Evolutionary conservation across 2,113 vertebrate species (phyloP).

Genomic region (Panurus biarmicus): DNA sequence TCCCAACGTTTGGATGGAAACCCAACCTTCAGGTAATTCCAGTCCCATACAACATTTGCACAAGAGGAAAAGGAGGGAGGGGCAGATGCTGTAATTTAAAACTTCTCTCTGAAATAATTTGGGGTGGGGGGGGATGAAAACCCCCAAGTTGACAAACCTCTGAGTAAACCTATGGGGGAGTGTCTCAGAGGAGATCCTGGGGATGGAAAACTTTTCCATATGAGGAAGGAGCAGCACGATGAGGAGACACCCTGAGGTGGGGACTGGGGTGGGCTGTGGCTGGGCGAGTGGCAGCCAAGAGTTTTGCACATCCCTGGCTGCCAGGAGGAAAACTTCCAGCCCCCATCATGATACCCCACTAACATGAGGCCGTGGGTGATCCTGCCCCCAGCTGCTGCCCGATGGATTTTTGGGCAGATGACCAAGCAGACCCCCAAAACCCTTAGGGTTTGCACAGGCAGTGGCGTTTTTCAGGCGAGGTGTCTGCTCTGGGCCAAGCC

Average conservation of each 20-base stretch:
- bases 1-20: neutral
- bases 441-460: fast-evolving
- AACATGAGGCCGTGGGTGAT: fast-evolving
- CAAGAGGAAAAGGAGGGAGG: neutral
- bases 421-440: neutral
- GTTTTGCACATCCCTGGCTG: neutral
- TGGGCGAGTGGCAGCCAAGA: fast-evolving
- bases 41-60: neutral
- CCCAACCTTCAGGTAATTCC: neutral
- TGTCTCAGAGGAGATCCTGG: neutral
- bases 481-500: neutral
- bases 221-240: fast-evolving
- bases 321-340: neutral
- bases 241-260: fast-evolving
- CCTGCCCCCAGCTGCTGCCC: neutral
- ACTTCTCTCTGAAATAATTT: neutral
- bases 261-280: neutral
- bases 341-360: fast-evolving
- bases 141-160: neutral
- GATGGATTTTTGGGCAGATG: neutral
- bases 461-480: neutral
- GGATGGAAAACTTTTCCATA: neutral
- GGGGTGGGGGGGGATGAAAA: fast-evolving
- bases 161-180: neutral
- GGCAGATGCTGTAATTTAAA: neutral